Percentiles rank a stretch among this genome's conserved stretches.
phyloP scores from a whole-genome alignment of 2,888 invertebrate genomes.

The Myopa testacea region DNA sequence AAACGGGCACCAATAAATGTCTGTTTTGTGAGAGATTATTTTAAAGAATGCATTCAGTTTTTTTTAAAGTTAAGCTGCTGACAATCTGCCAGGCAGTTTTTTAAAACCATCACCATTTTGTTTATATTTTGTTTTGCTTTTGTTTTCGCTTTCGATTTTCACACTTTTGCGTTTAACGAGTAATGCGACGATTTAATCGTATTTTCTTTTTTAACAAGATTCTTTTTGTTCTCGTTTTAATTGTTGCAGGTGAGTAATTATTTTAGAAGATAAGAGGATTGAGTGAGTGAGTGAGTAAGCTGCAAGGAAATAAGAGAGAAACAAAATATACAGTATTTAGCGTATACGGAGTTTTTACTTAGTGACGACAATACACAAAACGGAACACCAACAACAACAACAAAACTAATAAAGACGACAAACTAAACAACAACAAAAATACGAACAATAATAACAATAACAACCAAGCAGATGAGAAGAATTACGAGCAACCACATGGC shows the following conservation, averaged over 20 bases:
- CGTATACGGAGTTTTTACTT: not conserved
- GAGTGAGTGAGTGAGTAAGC: conserved; percentile 46
- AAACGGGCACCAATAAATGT: not conserved
- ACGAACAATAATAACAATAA: too few relatives aligned
- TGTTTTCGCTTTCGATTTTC: conserved; percentile 7
- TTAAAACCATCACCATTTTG: conserved; percentile 40
- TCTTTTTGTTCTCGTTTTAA: conserved; percentile 42
- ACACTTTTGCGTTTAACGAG: conserved; percentile 44
- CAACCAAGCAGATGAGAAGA: not conserved
- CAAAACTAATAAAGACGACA: not conserved
- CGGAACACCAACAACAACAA: conserved; percentile 21
- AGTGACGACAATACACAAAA: conserved; percentile 40
- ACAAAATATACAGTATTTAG: conserved; percentile 27
- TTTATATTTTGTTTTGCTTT: not conserved
- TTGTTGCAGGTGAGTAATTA: conserved; percentile 41
- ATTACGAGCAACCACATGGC: not conserved
- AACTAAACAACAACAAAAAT: not conserved
- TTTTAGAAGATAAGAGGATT: conserved; percentile 24
- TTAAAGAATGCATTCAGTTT: not conserved
- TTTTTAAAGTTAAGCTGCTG: not conserved
- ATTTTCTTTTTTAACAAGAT: conserved; percentile 36
- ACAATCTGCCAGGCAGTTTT: conserved; percentile 19
- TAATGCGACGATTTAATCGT: not conserved
- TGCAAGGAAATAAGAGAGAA: conserved; percentile 51
- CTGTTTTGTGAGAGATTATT: conserved; percentile 28